phyloP scores from a whole-genome alignment of 1,140 invertebrate genomes.

The Frieseomelitta varia region DNA sequence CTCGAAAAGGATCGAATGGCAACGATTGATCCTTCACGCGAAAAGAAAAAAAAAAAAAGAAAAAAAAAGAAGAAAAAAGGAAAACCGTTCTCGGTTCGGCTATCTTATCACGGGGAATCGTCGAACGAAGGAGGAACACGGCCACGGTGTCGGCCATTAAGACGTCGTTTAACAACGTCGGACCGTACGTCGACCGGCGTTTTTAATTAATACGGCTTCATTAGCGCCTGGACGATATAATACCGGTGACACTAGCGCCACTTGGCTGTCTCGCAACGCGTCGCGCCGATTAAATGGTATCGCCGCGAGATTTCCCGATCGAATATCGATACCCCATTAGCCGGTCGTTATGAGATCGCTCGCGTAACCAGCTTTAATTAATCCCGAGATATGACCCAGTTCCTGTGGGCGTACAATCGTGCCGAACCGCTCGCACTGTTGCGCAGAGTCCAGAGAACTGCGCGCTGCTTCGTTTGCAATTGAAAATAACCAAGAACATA shows the following conservation, averaged over 20 bases:
- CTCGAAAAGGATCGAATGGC: neutral
- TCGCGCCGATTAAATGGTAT: slow-evolving; percentile 46
- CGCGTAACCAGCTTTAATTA: slow-evolving; percentile 67
- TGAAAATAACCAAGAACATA: neutral
- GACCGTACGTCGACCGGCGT: slow-evolving; percentile 27
- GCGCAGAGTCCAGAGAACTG: no score
- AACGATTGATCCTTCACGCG: slow-evolving; percentile 22
- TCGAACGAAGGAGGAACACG: slow-evolving; percentile 20
- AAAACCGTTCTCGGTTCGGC: no score
- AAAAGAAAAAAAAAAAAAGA: neutral
- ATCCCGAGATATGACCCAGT: slow-evolving; percentile 59
- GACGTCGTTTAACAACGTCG: slow-evolving; percentile 14
- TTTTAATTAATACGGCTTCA: slow-evolving; percentile 72
- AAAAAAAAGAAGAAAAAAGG: no score
- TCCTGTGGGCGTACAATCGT: neutral
- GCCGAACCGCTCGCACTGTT: neutral
- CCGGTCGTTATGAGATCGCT: slow-evolving; percentile 48
- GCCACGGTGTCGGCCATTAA: slow-evolving; percentile 13
- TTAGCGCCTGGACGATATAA: slow-evolving; percentile 58
- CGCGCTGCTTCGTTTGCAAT: neutral
- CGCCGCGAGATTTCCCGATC: slow-evolving; percentile 38
- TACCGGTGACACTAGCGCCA: slow-evolving; percentile 44
- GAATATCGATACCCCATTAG: slow-evolving; percentile 57
- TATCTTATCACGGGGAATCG: slow-evolving; percentile 39
- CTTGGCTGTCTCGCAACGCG: slow-evolving; percentile 32